Evolutionary conservation across 2,113 vertebrate species (phyloP).

Genomic region (Pluvianellus socialis): DNA sequence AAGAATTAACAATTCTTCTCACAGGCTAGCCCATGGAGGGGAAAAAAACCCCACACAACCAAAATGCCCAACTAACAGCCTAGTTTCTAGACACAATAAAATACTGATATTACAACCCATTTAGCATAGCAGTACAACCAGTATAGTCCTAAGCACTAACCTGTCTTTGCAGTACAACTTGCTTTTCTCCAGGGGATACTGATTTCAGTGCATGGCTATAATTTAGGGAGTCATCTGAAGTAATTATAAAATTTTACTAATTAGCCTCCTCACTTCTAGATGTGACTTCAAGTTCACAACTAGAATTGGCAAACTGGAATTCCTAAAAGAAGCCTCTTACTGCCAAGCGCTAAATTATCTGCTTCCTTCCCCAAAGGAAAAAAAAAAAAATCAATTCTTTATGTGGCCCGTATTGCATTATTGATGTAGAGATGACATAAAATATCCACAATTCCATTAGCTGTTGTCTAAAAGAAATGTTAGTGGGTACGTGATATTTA

Average conservation of each 20-base stretch:
- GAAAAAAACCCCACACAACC: too few species aligned
- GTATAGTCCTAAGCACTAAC: neutral
- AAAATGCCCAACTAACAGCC: neutral
- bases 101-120: neutral
- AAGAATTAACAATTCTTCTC: neutral
- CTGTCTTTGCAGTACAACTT: neutral
- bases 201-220: neutral
- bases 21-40: neutral
- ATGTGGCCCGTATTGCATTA: slow-evolving; percentile 48
- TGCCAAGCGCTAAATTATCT: neutral
- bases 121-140: neutral
- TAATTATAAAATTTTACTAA: neutral
- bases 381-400: slow-evolving; percentile 49
- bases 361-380: neutral
- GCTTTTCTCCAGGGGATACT: neutral
- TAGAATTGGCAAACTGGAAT: neutral
- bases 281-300: slow-evolving; percentile 34
- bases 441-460: slow-evolving; percentile 63
- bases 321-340: neutral
- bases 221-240: neutral
- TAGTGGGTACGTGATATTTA: neutral
- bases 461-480: slow-evolving; percentile 51
- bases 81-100: neutral
- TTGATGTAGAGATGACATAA: slow-evolving; percentile 60
- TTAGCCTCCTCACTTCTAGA: neutral